Evolutionary conservation across 2,113 vertebrate genomes (phyloP), one percentile per base, ranked within the genome.

Genomic region (Cichladusa arquata): DNA sequence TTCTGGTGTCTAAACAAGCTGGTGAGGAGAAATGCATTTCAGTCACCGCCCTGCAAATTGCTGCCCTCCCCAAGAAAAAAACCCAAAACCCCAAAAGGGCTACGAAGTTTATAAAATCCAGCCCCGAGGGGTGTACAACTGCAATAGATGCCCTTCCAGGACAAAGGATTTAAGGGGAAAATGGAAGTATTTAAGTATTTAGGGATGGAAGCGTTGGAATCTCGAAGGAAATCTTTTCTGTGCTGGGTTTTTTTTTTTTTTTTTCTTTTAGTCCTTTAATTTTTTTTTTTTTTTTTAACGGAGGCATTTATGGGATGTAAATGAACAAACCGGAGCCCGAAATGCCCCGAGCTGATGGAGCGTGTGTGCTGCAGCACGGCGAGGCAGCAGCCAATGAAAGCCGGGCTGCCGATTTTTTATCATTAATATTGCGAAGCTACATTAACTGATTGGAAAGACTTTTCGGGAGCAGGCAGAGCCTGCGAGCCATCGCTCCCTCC

Each of bases 1-100:
- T 94, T 97, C 90, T 90, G 78, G 71, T 88, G 87, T 73, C 93
- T 91, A 85, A 96, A 96, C 90, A 94, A 96, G 82, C 66, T n/a
- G 84, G 38, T 0, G 31, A 88, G 51, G 60, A 88, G 51, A 91
- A 93, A 81, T 3, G 36, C 48, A 74, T 91, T 78, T 56, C 57
- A 69, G 48, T 53, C 84, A 23, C 76, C 3, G 5, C 71, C 85
- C 57, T 73, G 67, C 34, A 82, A 85, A 90, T 51, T 14, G 26
- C 38, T 36, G 22, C 42, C 45, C 12, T 34, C 17, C 10, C 33
- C 38, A 11, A 8, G 48, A 14, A 36, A 36, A 16, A 20, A 33
- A 40, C 1, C 10, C 28, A 2, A 10, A 44, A 10, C 1, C 51
- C 31, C 6, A 2, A 22, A 60, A 33, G 4, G 1, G 5, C 4